Evolutionary conservation across 2,797 vertebrate genomes (phyloP), one percentile per base, ranked within the genome.

Genomic region (Varecia variegata): DNA sequence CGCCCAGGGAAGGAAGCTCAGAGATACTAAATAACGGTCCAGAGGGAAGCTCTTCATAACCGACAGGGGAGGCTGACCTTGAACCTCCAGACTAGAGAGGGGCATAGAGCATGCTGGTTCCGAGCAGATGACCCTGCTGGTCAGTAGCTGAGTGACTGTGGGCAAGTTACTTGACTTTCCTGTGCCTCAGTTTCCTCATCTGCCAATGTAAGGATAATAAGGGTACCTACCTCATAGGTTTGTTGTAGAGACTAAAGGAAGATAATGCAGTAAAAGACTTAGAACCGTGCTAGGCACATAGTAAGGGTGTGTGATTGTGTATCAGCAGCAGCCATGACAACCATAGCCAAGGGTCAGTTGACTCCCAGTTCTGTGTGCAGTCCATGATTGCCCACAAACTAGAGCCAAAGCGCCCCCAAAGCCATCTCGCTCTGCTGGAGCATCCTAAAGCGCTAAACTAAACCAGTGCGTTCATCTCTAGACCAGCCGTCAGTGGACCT

Each of bases 121-220:
- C 80, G 65, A 67, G 23, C 50, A 73, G 47, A 45, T 0, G 32
- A 56, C 25, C 32, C 43, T 40, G 71, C 50, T n/a, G 5, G 23
- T n/a, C 47, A 18, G 38, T 58, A 1, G 20, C 68, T 38, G 40
- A 7, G 6, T 77, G 76, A 20, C 67, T 27, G 38, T 58, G 23
- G 79, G 27, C 38, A 88, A 91, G 71, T 58, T 45, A 27, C 71
- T 84, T 84, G 56, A 23, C 65, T 35, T 84, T 12, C 8, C 79
- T 43, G 15, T 67, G 74, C 67, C 81, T 84, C 58, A 17, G 90
- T 81, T 82, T 86, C 35, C 43, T 27, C 8, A 14, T 45, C 56
- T 30, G 11, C 43, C 79, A 3, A 1, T 4, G 0, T 27, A 65
- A 73, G 60, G 40, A 32, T 86, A 47, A 38, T 43, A 47, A n/a